Evolutionary conservation across 1,140 invertebrate species (phyloP).

Genomic region (Scylla paramamosain): DNA sequence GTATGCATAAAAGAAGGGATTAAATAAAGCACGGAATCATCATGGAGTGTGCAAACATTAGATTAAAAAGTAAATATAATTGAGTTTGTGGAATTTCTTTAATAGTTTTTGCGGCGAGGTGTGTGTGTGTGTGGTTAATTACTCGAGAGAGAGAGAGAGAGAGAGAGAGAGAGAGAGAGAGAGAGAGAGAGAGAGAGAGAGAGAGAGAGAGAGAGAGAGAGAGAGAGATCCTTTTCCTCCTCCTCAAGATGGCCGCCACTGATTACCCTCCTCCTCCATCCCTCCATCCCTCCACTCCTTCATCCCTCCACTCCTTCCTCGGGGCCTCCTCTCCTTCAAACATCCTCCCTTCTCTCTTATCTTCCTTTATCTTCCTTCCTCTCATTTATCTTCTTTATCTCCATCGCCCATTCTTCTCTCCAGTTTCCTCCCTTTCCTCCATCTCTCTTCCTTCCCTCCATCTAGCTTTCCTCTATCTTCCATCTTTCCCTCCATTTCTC

Average conservation of each 20-base stretch:
- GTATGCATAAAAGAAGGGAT: not conserved
- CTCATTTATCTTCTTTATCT: no score
- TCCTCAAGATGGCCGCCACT: not conserved
- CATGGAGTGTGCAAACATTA: not conserved
- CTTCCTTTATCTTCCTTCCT: no score
- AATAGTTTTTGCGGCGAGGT: not conserved
- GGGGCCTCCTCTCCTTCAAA: not conserved
- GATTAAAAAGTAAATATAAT: slow-evolving; percentile 5
- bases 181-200: not conserved
- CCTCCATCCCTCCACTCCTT: no score
- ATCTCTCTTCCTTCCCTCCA: not conserved
- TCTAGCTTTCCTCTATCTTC: not conserved
- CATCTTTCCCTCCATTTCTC: not conserved
- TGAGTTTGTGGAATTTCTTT: not conserved
- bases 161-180: slow-evolving; percentile 20
- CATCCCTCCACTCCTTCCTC: not conserved
- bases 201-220: no score
- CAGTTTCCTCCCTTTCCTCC: not conserved
- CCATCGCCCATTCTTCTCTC: no score
- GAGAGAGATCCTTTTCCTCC: not conserved
- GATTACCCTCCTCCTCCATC: not conserved
- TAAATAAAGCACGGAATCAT: not conserved
- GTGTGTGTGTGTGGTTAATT: not conserved
- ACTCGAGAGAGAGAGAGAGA: slow-evolving; percentile 3
- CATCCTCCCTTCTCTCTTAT: not conserved